Conservation (phyloP, 2,797 vertebrate species). For the Fringilla coelebs region DNA sequence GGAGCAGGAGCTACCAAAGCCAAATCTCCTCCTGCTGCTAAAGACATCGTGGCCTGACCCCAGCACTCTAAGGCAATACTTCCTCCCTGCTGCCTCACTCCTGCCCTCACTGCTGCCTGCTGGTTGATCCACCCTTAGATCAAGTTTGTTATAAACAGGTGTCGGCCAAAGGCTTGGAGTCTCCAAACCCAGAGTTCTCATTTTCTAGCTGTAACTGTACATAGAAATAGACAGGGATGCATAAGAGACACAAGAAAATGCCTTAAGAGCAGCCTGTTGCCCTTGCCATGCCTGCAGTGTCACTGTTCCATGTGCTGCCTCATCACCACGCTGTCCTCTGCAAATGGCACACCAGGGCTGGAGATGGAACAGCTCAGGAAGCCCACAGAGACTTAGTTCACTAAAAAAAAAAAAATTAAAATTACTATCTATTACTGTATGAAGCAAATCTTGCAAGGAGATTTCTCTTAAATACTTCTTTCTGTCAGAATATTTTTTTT, state of each 20-base stretch:
- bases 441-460: background rate
- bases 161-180: background rate
- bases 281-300: background rate
- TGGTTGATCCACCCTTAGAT: background rate
- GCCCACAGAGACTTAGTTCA: background rate
- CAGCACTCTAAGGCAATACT: background rate
- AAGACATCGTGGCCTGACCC: background rate
- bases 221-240: background rate
- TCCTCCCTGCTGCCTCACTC: conserved; percentile 3
- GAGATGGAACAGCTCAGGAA: background rate
- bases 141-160: background rate
- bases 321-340: background rate
- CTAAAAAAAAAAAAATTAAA: background rate
- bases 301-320: background rate
- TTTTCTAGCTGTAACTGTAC: conserved; percentile 11
- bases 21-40: background rate
- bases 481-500: background rate
- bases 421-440: background rate
- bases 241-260: conserved; percentile 39
- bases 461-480: background rate
- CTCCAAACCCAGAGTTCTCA: background rate
- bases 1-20: background rate
- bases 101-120: conserved; percentile 35
- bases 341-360: background rate
- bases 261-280: conserved; percentile 51